Evolutionary conservation across 2,888 invertebrate species (phyloP), one percentile per base, ranked within the genome.

Genomic region (Pseudanteris insignis): DNA sequence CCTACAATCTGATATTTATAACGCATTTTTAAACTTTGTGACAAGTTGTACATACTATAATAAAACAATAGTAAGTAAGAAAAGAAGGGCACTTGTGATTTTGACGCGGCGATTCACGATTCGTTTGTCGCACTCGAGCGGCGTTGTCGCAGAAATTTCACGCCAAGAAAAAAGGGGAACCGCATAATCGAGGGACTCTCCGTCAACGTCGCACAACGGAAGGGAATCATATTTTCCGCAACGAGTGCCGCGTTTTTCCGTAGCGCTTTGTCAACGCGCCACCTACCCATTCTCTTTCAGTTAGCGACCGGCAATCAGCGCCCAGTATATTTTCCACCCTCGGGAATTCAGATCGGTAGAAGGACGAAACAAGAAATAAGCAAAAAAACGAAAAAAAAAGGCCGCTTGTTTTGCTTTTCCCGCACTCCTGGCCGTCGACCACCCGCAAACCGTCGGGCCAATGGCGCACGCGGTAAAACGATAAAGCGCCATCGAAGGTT

Each of bases 161-260:
- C 55, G 26, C 40, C 41, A 12, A 47, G 46, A 55, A 51, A 62
- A 62, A 50, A n/a, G 50, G 46, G 36, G 36, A 47, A 62, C 55
- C 55, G 62, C 62, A 55, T 61, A 63, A 58, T 57, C 44, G 57
- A 53, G 47, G 48, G 53, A 58, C 53, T 53, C 65, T 34, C 34
- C 51, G 55, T 50, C 66, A 57, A 62, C 59, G 67, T 65, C 59
- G 26, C 51, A 46, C 34, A 36, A 64, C 65, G 70, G 67, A 67
- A 67, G 62, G 66, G 67, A 65, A 67, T 69, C 68, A 58, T 62
- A 62, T 62, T 62, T 62, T 57, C 48, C 44, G 21, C 53, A 43
- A 48, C 34, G 30, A 62, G 43, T 41, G 36, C 13, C 32, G 12
- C 25, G 51, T 51, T 62, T 62, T 55, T 57, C 55, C 40, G 29